Percentiles rank a stretch among this genome's conserved stretches.
Evolutionary conservation across 2,113 vertebrate species (phyloP).

Genomic region (Oenanthe oenanthe): DNA sequence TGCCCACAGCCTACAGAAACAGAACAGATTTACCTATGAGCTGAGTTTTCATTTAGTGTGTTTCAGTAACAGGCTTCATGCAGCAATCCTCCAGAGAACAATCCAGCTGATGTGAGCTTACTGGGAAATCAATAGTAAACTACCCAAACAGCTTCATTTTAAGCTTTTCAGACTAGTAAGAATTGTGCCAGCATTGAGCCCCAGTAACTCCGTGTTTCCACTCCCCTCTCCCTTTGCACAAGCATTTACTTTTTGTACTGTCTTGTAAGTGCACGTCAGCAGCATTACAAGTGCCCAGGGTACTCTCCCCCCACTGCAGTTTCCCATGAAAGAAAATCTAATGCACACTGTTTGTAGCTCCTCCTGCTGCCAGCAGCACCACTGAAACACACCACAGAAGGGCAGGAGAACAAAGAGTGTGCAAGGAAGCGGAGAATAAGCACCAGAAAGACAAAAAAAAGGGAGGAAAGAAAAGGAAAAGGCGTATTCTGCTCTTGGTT

Average conservation of each 20-base stretch:
- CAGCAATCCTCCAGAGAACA: neutral
- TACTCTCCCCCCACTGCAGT: neutral
- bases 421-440: neutral
- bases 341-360: neutral
- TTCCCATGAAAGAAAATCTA: conserved; percentile 23
- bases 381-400: conserved; percentile 14
- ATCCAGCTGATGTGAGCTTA: neutral
- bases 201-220: neutral
- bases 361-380: neutral
- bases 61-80: neutral
- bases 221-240: neutral
- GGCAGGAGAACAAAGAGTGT: conserved; percentile 32
- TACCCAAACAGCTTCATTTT: neutral
- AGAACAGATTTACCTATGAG: neutral
- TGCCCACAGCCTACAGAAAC: neutral
- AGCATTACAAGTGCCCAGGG: neutral
- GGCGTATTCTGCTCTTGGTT: neutral
- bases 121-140: neutral
- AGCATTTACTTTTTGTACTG: neutral
- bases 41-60: neutral
- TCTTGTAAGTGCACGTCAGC: neutral
- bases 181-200: fast-evolving
- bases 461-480: neutral
- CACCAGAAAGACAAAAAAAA: neutral
- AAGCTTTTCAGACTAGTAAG: neutral